Base-by-base conservation (phyloP, 2,888 invertebrate species). In the Horisme vitalbata region DNA sequence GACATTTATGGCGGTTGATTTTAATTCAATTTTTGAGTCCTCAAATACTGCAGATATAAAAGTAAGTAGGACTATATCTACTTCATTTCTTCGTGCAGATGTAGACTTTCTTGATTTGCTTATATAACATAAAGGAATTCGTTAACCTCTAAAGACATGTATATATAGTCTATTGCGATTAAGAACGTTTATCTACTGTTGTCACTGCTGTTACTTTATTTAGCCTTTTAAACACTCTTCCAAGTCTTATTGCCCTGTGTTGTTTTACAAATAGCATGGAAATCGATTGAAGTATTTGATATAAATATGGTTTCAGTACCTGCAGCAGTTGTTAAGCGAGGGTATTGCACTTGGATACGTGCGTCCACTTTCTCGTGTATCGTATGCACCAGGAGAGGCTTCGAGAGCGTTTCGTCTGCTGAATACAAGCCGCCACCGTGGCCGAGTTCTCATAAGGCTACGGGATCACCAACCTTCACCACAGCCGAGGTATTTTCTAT, bases 341-440 rank as follows among this genome's bases (percentile, higher is more conserved):
- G 83, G 83, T 2, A 80, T 84, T 1, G 45, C 61, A 0, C 50
- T 54, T 0, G 83, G 83, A 0, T 72, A 63, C 49, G 79, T 84
- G 20, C 68, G 78, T 0, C 83, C 83, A 0, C 55, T 84, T 32
- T 60, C 79, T 1, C 70, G 74, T 12, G 70, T 76, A 10, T 59
- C 64, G 11, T 81, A 67, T 46, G 35, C 52, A 0, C 55, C 75
- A 2, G 28, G 41, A 0, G 71, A 75, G 0, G 75, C 57, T 2
- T 3, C 72, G 1, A 69, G 77, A 2, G 82, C 82, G 0, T 68
- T 79, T 49, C 71, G 71, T 0, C 61, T 81, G 33, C 55, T 80
- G 24, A 68, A 71, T 2, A 57, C 61, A 9, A 72, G 73, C 39
- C 56, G 60, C 1, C 77, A 81, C 41, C 68, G 75, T 10, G 83